These are phyloP conservation scores for Drosophila emarginata DNA, from an alignment of 2,888 invertebrate species.

Conservation along the genomic window DNA sequence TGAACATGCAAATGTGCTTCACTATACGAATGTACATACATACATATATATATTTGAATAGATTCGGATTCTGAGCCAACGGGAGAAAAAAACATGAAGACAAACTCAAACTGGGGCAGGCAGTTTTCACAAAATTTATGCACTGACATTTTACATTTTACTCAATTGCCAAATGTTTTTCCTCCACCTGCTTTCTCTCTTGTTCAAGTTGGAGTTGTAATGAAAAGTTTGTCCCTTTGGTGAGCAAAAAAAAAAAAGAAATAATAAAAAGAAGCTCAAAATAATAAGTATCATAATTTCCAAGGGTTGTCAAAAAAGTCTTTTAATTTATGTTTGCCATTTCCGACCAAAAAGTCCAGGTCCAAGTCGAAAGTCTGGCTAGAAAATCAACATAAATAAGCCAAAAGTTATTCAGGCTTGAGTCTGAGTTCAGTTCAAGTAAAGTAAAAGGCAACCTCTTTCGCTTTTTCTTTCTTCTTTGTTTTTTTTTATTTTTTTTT, in stretches of 20 bases:
- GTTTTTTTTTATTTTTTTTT: constrained; percentile 12
- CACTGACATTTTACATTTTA: constrained; percentile 30
- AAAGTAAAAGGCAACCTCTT: constrained; percentile 29
- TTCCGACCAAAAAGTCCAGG: constrained; percentile 65
- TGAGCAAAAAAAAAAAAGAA: neutral
- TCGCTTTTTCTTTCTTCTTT: constrained; percentile 18
- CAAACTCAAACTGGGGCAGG: constrained; percentile 9
- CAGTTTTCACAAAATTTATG: constrained; percentile 50
- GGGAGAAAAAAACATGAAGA: neutral
- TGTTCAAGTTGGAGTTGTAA: constrained; percentile 46
- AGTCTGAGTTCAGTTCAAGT: constrained; percentile 25
- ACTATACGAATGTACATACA: neutral
- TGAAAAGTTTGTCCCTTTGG: constrained; percentile 52
- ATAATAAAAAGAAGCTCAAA: constrained; percentile 50
- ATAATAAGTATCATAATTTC: constrained; percentile 76
- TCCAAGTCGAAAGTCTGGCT: constrained; percentile 57
- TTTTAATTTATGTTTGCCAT: constrained; percentile 76
- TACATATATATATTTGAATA: neutral
- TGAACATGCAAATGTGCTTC: constrained; percentile 69
- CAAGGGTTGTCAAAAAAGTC: constrained; percentile 77
- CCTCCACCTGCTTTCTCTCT: constrained; percentile 18
- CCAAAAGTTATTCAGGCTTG: constrained; percentile 55
- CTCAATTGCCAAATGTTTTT: constrained; percentile 38
- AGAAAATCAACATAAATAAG: constrained; percentile 77
- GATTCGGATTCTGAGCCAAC: neutral